phyloP scores from a whole-genome alignment of 2,888 invertebrate genomes.

The Drosophila picticornis region DNA sequence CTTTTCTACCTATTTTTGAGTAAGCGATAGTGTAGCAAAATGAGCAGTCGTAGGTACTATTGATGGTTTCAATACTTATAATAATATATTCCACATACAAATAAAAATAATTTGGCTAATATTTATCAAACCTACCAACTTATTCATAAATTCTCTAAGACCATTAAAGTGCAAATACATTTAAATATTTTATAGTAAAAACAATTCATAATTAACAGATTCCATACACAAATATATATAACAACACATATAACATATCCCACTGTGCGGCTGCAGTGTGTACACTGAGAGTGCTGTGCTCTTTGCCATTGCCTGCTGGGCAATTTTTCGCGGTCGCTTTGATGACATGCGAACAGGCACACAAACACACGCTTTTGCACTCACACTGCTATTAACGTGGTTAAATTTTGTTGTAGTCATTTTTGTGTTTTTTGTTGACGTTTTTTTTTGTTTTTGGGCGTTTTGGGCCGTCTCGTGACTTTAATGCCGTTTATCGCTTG shows the following conservation, averaged over 20 bases:
- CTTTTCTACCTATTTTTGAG: neutral
- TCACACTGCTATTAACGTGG: slow-evolving; percentile 11
- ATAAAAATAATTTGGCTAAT: neutral
- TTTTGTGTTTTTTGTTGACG: slow-evolving; percentile 10
- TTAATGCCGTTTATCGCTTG: slow-evolving; percentile 47
- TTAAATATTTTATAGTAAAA: neutral
- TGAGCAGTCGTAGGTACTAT: neutral
- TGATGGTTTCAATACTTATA: neutral
- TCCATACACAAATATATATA: neutral
- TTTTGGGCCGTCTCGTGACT: slow-evolving; percentile 35
- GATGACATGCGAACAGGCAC: slow-evolving; percentile 23
- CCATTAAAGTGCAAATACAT: neutral
- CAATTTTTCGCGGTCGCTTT: slow-evolving; percentile 39
- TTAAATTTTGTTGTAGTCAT: slow-evolving; percentile 15
- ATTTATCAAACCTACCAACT: neutral
- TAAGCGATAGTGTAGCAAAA: neutral
- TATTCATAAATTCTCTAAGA: neutral
- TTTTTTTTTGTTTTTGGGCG: slow-evolving; percentile 25
- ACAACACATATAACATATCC: neutral
- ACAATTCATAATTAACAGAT: neutral
- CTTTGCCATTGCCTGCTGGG: slow-evolving; percentile 33
- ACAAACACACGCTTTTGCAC: neutral
- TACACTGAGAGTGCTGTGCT: slow-evolving; percentile 20
- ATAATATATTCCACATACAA: neutral
- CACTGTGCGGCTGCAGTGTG: slow-evolving; percentile 18